Evolutionary conservation across 2,113 vertebrate genomes (phyloP).

Genomic region (Perca flavescens): DNA sequence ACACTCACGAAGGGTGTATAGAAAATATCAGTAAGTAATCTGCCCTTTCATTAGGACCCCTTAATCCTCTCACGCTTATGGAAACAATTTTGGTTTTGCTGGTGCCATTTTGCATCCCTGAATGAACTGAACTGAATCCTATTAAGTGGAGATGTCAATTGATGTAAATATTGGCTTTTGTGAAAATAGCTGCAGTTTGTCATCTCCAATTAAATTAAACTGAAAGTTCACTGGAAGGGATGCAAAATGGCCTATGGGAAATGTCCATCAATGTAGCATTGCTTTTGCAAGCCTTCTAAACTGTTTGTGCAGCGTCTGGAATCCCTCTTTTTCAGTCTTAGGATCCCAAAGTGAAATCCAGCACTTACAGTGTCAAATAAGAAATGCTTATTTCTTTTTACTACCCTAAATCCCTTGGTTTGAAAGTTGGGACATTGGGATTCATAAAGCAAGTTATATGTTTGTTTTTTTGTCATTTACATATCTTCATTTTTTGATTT

Average conservation of each 20-base stretch:
- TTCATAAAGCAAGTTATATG: slow-evolving; percentile 51
- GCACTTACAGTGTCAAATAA: slow-evolving; percentile 6
- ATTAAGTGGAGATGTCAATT: neutral
- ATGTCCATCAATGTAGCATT: slow-evolving; percentile 52
- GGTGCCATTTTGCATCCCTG: slow-evolving; percentile 67
- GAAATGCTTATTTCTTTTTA: slow-evolving; percentile 16
- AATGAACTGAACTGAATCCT: slow-evolving; percentile 29
- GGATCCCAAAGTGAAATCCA: slow-evolving; percentile 43
- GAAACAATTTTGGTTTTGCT: slow-evolving; percentile 58
- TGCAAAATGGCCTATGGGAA: slow-evolving; percentile 69
- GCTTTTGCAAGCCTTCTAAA: slow-evolving; percentile 63
- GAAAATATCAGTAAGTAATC: slow-evolving; percentile 91
- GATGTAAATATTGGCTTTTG: slow-evolving; percentile 9
- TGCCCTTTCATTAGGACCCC: slow-evolving; percentile 51
- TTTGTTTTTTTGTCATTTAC: slow-evolving; percentile 30
- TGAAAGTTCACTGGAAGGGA: slow-evolving; percentile 36
- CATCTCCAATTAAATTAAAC: neutral
- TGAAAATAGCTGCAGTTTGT: slow-evolving; percentile 5
- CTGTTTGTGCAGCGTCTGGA: slow-evolving; percentile 41
- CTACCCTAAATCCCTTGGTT: slow-evolving; percentile 19
- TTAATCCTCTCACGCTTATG: slow-evolving; percentile 50
- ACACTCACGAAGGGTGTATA: slow-evolving; percentile 90
- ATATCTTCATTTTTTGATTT: slow-evolving; percentile 53
- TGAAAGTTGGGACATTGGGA: slow-evolving; percentile 29
- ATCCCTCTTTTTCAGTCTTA: slow-evolving; percentile 34